Percentiles rank a stretch among this genome's conserved stretches.
Conservation (phyloP, 2,888 invertebrate species). For the Teleogryllus oceanicus region DNA sequence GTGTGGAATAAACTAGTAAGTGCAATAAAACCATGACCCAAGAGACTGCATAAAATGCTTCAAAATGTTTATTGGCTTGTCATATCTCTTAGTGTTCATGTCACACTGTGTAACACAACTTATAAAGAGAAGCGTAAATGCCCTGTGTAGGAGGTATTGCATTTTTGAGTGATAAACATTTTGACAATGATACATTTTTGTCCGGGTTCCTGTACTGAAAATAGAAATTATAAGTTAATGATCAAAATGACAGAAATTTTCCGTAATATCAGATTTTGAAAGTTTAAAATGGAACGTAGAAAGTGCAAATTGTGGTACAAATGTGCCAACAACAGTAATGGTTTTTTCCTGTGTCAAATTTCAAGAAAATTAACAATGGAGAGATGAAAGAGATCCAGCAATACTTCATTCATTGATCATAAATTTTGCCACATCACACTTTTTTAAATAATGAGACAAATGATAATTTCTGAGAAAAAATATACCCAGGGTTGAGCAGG, state of each 20-base stretch:
- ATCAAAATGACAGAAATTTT: too few relatives aligned
- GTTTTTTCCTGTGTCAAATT: background rate
- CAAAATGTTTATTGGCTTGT: background rate
- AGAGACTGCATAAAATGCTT: conserved; percentile 3
- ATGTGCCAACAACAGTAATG: background rate
- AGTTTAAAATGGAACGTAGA: background rate
- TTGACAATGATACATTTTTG: background rate
- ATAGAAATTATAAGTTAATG: too few relatives aligned
- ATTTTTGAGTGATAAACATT: conserved; percentile 9
- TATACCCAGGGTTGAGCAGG: conserved; percentile 7
- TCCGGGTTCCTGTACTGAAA: background rate
- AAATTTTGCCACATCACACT: background rate
- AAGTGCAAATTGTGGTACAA: background rate
- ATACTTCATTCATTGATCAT: conserved; percentile 18
- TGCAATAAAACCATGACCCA: conserved; percentile 18
- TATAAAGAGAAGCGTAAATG: background rate
- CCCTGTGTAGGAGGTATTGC: background rate
- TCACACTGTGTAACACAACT: background rate
- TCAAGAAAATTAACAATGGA: background rate
- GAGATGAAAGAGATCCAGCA: conserved; percentile 10
- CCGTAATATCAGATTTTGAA: background rate
- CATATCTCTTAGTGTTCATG: background rate
- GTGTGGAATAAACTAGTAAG: conserved; percentile 18
- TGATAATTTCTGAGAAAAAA: background rate
- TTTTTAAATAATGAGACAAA: conserved; percentile 7